Evolutionary conservation across 2,113 vertebrate species (phyloP).

Genomic region (Stercorarius parasiticus): DNA sequence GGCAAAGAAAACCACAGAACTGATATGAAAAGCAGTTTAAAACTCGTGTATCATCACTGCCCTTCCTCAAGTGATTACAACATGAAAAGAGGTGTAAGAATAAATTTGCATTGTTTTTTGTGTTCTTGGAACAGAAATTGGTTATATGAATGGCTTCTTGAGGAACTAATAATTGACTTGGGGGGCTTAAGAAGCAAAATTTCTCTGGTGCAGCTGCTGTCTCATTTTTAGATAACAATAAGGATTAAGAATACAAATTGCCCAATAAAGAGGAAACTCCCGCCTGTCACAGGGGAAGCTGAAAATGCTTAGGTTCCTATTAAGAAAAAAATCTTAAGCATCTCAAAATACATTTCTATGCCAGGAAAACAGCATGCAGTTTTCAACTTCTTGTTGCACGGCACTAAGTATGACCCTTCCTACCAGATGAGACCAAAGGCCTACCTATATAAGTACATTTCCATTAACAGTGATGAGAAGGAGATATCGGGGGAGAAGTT

Average conservation of each 20-base stretch:
- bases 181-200: neutral
- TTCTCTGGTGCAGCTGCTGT: neutral
- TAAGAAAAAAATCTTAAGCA: neutral
- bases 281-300: neutral
- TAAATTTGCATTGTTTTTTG: constrained; percentile 9
- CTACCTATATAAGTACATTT: neutral
- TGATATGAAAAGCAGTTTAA: neutral
- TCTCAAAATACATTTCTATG: neutral
- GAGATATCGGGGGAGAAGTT: neutral
- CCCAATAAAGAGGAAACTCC: neutral
- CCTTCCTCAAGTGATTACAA: constrained; percentile 7
- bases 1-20: neutral
- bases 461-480: neutral
- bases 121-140: neutral
- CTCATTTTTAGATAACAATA: neutral
- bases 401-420: neutral
- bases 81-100: constrained; percentile 14
- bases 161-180: neutral
- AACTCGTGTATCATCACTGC: neutral
- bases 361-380: neutral
- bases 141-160: neutral
- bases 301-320: neutral
- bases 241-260: constrained; percentile 35
- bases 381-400: neutral
- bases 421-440: neutral